Percentiles rank a stretch among this genome's conserved stretches.
Evolutionary conservation across 2,797 vertebrate genomes (phyloP).

Genomic region (Neopelma chrysocephalum): DNA sequence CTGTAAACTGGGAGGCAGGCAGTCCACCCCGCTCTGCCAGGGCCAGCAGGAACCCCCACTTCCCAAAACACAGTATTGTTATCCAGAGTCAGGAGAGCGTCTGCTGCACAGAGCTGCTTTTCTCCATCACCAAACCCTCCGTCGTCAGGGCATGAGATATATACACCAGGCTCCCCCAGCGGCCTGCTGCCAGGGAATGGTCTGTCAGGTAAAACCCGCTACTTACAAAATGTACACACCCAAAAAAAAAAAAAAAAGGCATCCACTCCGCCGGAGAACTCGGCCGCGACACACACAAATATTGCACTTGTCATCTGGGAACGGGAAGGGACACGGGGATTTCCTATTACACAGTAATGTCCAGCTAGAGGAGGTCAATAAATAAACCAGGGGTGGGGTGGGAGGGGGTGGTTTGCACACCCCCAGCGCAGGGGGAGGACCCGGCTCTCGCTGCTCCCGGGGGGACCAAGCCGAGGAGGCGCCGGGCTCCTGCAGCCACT

Average conservation of each 20-base stretch:
- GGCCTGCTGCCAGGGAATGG: slow-evolving; percentile 80
- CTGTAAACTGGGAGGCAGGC: slow-evolving; percentile 88
- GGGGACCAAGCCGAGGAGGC: background rate
- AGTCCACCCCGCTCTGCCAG: slow-evolving; percentile 75
- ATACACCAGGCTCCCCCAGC: slow-evolving; percentile 82
- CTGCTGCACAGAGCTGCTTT: slow-evolving; percentile 80
- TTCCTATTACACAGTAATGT: slow-evolving; percentile 80
- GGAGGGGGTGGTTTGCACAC: background rate
- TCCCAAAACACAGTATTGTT: slow-evolving; percentile 69
- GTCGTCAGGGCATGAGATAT: slow-evolving; percentile 81
- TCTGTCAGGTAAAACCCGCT: slow-evolving; percentile 28
- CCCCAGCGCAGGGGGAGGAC: background rate
- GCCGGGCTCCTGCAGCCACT: background rate
- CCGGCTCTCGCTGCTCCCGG: background rate
- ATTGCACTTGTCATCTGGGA: slow-evolving; percentile 93
- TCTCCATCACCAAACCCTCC: slow-evolving; percentile 70
- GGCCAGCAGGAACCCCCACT: slow-evolving; percentile 55
- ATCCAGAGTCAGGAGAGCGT: slow-evolving; percentile 79
- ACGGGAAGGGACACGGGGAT: slow-evolving; percentile 69
- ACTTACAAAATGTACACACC: slow-evolving; percentile 50
- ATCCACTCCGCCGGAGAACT: slow-evolving; percentile 63
- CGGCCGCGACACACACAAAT: slow-evolving; percentile 78
- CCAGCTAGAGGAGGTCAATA: slow-evolving; percentile 87
- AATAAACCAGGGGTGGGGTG: slow-evolving; percentile 79
- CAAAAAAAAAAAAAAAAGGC: background rate